A percentile compares a stretch with the other conserved stretches of the same genome.
phyloP scores from a whole-genome alignment of 2,113 vertebrate species.

The Pachycephala philippinensis region DNA sequence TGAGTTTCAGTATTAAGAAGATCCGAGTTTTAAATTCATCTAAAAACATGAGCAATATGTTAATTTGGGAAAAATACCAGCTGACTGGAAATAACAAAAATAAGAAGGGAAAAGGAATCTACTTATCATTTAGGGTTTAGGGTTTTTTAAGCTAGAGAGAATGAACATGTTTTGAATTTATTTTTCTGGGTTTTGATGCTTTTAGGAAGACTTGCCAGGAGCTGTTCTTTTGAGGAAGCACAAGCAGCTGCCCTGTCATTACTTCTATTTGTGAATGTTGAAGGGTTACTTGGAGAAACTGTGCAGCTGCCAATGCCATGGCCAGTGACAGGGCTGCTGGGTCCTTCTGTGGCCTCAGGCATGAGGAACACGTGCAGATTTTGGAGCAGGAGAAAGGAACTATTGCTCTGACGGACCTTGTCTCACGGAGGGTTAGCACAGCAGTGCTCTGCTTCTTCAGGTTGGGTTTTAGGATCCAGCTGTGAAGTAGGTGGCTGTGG shows the following conservation, averaged over 20 bases:
- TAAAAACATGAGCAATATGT: background rate
- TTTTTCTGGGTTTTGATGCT: background rate
- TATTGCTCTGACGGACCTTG: background rate
- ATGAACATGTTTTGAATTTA: background rate
- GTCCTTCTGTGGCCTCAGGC: background rate
- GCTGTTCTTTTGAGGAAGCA: fast-evolving
- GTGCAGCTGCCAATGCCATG: background rate
- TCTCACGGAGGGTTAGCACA: fast-evolving
- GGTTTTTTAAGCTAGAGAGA: background rate
- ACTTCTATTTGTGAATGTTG: background rate
- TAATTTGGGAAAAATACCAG: background rate
- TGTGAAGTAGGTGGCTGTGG: background rate
- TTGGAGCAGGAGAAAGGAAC: background rate
- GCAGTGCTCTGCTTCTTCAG: background rate
- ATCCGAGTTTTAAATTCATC: background rate
- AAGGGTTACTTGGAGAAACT: background rate
- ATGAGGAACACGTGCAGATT: background rate
- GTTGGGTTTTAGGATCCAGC: background rate
- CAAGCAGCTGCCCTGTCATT: background rate
- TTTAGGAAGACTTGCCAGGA: background rate
- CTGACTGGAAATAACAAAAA: background rate
- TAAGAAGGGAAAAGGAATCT: background rate
- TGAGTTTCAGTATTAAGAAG: background rate
- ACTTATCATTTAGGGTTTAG: background rate
- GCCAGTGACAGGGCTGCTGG: background rate